phyloP scores from a whole-genome alignment of 2,888 invertebrate genomes.

The Acleris holmiana region DNA sequence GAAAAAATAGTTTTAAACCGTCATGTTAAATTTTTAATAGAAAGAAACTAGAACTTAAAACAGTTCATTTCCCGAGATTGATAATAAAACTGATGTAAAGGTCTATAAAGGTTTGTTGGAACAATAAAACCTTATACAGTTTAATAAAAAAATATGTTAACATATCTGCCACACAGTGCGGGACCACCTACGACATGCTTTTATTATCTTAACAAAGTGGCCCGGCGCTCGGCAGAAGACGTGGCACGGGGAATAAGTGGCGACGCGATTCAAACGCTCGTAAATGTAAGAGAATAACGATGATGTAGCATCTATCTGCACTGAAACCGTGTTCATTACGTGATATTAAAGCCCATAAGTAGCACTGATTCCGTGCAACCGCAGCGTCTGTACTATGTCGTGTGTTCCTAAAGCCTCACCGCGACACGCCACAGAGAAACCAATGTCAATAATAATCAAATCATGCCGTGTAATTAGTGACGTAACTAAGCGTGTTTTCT shows the following conservation, averaged over 20 bases:
- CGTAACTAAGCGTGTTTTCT: constrained; percentile 31
- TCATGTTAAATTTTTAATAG: neutral
- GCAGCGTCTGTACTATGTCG: constrained; percentile 5
- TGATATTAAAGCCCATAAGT: constrained; percentile 5
- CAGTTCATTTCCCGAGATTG: neutral
- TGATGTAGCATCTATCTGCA: constrained; percentile 16
- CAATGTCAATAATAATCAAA: constrained; percentile 32
- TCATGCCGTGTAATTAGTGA: constrained; percentile 34
- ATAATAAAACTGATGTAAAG: constrained; percentile 21
- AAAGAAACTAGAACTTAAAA: constrained; percentile 3
- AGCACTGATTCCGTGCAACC: constrained; percentile 15
- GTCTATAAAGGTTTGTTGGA: constrained; percentile 51
- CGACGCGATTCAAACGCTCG: constrained; percentile 40
- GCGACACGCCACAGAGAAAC: constrained; percentile 26
- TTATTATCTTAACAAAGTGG: constrained; percentile 61
- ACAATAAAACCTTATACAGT: constrained; percentile 71
- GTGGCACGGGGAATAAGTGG: constrained; percentile 55
- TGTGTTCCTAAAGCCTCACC: constrained; percentile 13
- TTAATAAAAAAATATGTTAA: constrained; percentile 71
- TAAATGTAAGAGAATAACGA: constrained; percentile 37
- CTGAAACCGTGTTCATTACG: constrained; percentile 3
- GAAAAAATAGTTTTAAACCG: neutral
- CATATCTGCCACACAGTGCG: constrained; percentile 65
- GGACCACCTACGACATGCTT: constrained; percentile 70
- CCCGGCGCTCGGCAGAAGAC: constrained; percentile 50